Percentiles rank a stretch among this genome's conserved stretches.
phyloP scores from a whole-genome alignment of 2,797 vertebrate species.

The Anomalospiza imberbis region DNA sequence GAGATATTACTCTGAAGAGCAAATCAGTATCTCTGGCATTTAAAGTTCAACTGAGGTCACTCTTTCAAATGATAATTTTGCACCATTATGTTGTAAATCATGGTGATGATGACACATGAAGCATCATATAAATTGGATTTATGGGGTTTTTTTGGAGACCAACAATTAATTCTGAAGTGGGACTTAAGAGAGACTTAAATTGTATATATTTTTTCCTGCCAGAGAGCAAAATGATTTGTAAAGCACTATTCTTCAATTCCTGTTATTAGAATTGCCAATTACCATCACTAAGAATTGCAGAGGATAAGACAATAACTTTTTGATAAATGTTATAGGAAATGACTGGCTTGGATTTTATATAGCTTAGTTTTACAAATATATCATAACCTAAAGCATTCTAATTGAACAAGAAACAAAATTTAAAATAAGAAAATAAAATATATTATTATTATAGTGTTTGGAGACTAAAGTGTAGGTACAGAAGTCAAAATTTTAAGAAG shows the following conservation, averaged over 20 bases:
- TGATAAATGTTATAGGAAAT: neutral
- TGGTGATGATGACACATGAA: neutral
- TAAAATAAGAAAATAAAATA: neutral
- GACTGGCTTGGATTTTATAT: neutral
- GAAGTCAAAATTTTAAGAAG: neutral
- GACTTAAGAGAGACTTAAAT: neutral
- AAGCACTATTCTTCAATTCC: neutral
- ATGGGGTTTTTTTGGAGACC: neutral
- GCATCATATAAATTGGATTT: neutral
- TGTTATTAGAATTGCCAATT: neutral
- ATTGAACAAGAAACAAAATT: neutral
- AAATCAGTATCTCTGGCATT: neutral
- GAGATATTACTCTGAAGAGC: neutral
- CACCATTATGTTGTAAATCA: neutral
- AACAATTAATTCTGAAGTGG: neutral
- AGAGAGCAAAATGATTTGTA: neutral
- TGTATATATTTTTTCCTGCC: neutral
- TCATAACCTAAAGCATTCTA: neutral
- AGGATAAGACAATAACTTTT: neutral
- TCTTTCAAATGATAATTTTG: neutral
- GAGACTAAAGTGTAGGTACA: neutral
- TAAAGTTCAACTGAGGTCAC: constrained; percentile 2
- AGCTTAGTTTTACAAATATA: neutral
- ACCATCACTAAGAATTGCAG: neutral
- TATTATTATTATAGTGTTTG: neutral